Evolutionary conservation across 2,113 vertebrate species (phyloP).

Genomic region (Erinaceus europaeus): DNA sequence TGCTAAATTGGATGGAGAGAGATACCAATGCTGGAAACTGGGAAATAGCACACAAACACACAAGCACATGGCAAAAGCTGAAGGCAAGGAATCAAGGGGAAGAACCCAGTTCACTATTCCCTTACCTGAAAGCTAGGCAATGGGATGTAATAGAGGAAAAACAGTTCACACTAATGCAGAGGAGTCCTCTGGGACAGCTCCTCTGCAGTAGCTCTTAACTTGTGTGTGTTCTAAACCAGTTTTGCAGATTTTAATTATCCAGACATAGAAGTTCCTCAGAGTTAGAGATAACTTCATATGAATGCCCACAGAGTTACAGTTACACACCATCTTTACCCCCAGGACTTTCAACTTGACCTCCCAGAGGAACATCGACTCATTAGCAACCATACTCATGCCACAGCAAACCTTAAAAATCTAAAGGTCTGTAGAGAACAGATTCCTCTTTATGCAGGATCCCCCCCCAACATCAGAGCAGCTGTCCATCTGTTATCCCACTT

Average conservation of each 20-base stretch:
- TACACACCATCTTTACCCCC: neutral
- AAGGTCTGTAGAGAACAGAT: neutral
- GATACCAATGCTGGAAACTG: neutral
- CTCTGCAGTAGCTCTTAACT: neutral
- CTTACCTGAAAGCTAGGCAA: neutral
- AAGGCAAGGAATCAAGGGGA: neutral
- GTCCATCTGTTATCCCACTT: neutral
- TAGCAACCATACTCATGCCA: neutral
- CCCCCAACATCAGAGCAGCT: neutral
- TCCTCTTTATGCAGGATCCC: neutral
- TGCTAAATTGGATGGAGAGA: neutral
- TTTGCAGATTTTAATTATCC: constrained; percentile 23
- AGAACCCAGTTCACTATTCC: neutral
- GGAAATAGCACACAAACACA: neutral
- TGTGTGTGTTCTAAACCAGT: neutral
- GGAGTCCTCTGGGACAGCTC: neutral
- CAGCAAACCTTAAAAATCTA: neutral
- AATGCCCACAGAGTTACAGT: neutral
- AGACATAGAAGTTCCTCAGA: neutral
- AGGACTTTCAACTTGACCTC: neutral
- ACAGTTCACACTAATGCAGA: neutral
- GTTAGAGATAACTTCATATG: neutral
- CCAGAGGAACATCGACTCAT: neutral
- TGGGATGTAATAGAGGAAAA: neutral
- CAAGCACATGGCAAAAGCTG: neutral